Evolutionary conservation across 2,113 vertebrate genomes (phyloP), one percentile per base, ranked within the genome.

Genomic region (Edolisoma coerulescens): DNA sequence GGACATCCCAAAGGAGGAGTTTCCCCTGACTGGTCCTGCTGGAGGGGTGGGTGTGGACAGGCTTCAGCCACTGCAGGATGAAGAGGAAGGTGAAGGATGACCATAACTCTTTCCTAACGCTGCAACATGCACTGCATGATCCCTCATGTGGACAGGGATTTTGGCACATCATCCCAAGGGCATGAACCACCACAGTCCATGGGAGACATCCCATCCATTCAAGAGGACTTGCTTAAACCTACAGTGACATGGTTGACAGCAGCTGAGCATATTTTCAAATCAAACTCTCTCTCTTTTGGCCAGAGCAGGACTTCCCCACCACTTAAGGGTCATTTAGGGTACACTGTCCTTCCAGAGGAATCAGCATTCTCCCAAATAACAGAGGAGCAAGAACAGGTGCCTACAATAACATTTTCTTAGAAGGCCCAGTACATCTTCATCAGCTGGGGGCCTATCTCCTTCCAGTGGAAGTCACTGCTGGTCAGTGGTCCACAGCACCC

Each of bases 41-140:
- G 30, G 9, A 56, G 52, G 16, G 18, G 30, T 13, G 27, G 32
- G 7, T 5, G 7, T 11, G 39, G 52, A n/a, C 22, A 13, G 41
- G 42, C 12, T 37, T 20, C 82, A 35, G 54, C 9, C 27, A 3
- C 28, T 4, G 37, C 5, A 1, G 11, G 18, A 35, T 3, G 28
- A 33, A 42, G 35, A 17, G 16, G 28, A n/a, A 45, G 35, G 41
- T 1, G 19, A 81, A 30, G 33, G 39, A 73, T 7, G 35, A 10
- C 3, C 3, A 1, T 0, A 16, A 32, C 32, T 50, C 30, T 3
- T 26, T 16, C 18, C n/a, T 24, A 49, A 17, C 3, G 11, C 12
- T n/a, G 60, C 57, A 17, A 16, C 1, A 3, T 3, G 26, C n/a
- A 4, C 4, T 7, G 20, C 2, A 0, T 0, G 28, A 28, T 14